Evolutionary conservation across 1,140 invertebrate species (phyloP), one percentile per base, ranked within the genome.

Genomic region (Pseudomyrmex pallidus): DNA sequence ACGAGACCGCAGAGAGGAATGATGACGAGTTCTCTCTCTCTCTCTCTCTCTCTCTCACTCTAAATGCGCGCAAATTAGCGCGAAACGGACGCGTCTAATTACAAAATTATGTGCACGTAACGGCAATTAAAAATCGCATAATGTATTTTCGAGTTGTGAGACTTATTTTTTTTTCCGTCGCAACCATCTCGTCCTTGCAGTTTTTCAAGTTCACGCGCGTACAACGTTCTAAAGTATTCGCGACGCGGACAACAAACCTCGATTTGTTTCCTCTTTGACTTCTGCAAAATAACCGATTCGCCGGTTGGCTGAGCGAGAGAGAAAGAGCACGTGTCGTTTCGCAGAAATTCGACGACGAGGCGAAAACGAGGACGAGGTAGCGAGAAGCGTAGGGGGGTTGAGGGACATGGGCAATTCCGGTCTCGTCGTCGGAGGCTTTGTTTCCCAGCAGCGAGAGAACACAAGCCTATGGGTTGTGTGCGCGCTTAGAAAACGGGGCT

Each of bases 371-470:
- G 17, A 44, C n/a, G 50, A 2, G 2, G 68, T 35, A 35, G 5
- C 35, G 35, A 35, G 25, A 35, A 35, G 9, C 25, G 0, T 10
- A 13, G n/a, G 54, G 2, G 25, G 2, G 52, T 3, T 10, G 17
- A 17, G 25, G 9, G 52, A 52, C 48, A n/a, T 15, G 44, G 44
- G 13, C 70, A 63, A 52, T 62, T 76, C 59, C 63, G 13, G 74
- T 78, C 63, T 62, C 64, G 12, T 62, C 64, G 12, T 76, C 48
- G 10, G n/a, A 35, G 4, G 73, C 87, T 85, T 87, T 86, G 85
- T 86, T 77, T 84, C 87, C 57, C 52, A 59, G 52, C 54, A 82
- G 35, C 35, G 35, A 35, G 35, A 82, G 86, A 87, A 89, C 74
- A 89, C 74, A 90, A 90, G 35, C 84, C 56, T 46, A 77, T 50